A percentile compares a stretch with the other conserved stretches of the same genome.
Evolutionary conservation across 2,113 vertebrate species (phyloP).

Genomic region (Puffinus mauretanicus): DNA sequence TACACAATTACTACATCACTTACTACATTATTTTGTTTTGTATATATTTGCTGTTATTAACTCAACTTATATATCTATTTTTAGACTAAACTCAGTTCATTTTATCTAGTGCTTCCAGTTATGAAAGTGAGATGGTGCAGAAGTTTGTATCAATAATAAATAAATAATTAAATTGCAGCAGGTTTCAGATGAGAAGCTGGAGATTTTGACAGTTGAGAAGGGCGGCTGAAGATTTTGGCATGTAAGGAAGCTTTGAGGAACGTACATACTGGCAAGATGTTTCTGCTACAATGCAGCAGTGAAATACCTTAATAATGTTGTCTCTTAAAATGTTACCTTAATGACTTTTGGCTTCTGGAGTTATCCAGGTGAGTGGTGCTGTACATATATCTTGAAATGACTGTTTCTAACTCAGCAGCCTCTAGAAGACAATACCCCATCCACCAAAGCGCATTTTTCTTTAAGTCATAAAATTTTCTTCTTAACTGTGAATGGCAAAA

Average conservation of each 20-base stretch:
- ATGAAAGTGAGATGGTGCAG: neutral
- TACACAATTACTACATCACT: fast-evolving
- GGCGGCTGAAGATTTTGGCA: neutral
- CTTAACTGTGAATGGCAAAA: neutral
- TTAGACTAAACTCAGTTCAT: neutral
- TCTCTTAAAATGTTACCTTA: neutral
- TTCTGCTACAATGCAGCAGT: neutral
- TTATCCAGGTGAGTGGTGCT: neutral
- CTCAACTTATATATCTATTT: neutral
- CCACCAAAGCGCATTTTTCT: neutral
- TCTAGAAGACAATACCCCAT: neutral
- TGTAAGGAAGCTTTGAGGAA: neutral
- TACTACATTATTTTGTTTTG: fast-evolving
- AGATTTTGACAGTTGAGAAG: neutral
- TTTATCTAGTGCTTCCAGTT: neutral
- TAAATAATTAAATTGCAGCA: neutral
- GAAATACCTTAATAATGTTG: neutral
- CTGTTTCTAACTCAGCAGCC: neutral
- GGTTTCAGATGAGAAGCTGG: neutral
- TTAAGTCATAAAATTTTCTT: neutral
- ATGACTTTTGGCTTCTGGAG: neutral
- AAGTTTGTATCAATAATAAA: neutral
- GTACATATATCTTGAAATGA: neutral
- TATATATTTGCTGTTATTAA: neutral
- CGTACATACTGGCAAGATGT: neutral